Evolutionary conservation across 2,888 invertebrate genomes (phyloP).

Genomic region (Heliconius cydno): DNA sequence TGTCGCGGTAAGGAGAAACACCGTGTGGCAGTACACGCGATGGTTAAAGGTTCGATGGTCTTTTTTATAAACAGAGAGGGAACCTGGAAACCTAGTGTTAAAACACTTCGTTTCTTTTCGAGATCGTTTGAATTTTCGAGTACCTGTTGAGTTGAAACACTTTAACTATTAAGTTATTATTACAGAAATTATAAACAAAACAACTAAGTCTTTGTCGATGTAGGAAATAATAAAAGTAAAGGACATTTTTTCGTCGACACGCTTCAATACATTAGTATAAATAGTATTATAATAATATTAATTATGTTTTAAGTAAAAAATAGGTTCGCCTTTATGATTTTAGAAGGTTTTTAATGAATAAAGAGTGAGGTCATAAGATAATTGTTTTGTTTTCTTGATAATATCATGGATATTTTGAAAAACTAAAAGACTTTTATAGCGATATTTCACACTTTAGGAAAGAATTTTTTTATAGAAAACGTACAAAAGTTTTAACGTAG

Average conservation of each 20-base stretch:
- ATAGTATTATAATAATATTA: not conserved
- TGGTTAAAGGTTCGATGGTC: not conserved
- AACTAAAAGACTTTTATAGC: no score
- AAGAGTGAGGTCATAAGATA: constrained; percentile 11
- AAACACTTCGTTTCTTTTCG: not conserved
- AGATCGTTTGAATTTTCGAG: no score
- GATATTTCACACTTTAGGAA: no score
- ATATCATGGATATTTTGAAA: not conserved
- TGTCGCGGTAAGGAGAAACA: not conserved
- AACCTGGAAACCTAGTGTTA: not conserved
- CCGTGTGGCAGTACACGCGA: not conserved
- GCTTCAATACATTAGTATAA: constrained; percentile 22
- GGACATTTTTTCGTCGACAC: constrained; percentile 17
- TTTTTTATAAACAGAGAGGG: no score
- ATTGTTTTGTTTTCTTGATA: not conserved
- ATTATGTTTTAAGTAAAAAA: constrained; percentile 15
- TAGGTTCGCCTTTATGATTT: constrained; percentile 6
- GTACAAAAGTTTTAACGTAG: no score
- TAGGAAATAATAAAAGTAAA: constrained; percentile 20
- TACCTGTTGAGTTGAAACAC: not conserved
- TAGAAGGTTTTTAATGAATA: constrained; percentile 11
- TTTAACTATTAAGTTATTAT: not conserved
- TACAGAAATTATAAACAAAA: constrained; percentile 10
- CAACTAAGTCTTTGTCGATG: not conserved
- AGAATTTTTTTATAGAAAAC: no score